These are phyloP conservation scores for Irena cyanogastra DNA, from an alignment of 2,113 vertebrate genomes.

Conservation along the genomic window DNA sequence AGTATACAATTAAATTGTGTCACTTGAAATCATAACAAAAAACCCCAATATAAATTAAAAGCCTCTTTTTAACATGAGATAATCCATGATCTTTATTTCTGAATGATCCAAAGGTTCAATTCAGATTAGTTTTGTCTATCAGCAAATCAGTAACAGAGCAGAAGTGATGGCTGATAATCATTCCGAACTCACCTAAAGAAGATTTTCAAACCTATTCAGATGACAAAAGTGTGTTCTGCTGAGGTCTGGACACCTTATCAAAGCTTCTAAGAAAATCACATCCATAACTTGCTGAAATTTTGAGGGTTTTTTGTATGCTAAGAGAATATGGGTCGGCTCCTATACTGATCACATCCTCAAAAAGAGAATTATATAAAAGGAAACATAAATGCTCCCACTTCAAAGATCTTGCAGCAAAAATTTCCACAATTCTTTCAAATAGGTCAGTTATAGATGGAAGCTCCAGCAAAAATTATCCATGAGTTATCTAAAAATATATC, in stretches of 20 bases:
- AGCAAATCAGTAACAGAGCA: not conserved
- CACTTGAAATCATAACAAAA: not conserved
- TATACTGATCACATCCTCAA: not conserved
- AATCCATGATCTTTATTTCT: not conserved
- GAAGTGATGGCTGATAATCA: not conserved
- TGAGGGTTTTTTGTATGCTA: not conserved
- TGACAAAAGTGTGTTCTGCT: not conserved
- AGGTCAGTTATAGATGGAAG: slow-evolving; percentile 42
- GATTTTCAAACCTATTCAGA: not conserved
- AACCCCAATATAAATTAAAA: not conserved
- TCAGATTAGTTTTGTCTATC: not conserved
- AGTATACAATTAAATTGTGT: not conserved
- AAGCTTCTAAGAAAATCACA: not conserved
- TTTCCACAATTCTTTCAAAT: slow-evolving; percentile 4
- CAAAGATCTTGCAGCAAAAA: not conserved
- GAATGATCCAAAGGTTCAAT: not conserved
- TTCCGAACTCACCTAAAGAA: not conserved
- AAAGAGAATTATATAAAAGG: not conserved
- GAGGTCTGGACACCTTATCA: not conserved
- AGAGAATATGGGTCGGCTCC: not conserved
- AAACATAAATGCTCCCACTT: not conserved
- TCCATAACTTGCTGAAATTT: not conserved
- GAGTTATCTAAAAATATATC: slow-evolving; percentile 18
- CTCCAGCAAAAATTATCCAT: not conserved
- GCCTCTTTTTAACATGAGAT: not conserved